Percentiles rank a stretch among this genome's conserved stretches.
Conservation (phyloP, 2,888 invertebrate genomes). For the Drepana falcataria region DNA sequence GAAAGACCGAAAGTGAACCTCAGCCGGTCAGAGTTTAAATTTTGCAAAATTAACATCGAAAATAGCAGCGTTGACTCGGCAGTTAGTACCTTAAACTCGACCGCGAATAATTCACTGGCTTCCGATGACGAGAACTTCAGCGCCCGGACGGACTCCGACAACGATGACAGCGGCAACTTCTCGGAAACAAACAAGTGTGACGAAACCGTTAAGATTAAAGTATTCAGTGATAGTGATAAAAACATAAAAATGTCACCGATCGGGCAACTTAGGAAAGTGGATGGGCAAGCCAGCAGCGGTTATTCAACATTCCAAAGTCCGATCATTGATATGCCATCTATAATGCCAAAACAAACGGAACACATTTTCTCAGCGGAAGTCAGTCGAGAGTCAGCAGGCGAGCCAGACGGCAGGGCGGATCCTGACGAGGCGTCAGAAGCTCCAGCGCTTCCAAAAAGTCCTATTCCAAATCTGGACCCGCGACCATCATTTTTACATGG, state of each 20-base stretch:
- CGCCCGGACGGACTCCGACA: constrained; percentile 79
- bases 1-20: constrained; percentile 83
- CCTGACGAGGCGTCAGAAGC: constrained; percentile 85
- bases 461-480: constrained; percentile 80
- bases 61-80: constrained; percentile 72
- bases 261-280: constrained; percentile 63
- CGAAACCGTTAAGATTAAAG: constrained; percentile 73
- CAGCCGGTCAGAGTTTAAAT: constrained; percentile 72
- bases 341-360: constrained; percentile 63
- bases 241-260: constrained; percentile 66
- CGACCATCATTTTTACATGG: constrained; percentile 86
- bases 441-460: constrained; percentile 84
- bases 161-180: constrained; percentile 76
- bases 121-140: constrained; percentile 75
- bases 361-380: constrained; percentile 75
- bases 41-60: constrained; percentile 75
- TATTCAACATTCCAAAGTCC: constrained; percentile 73
- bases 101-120: constrained; percentile 71
- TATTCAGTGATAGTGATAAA: constrained; percentile 68
- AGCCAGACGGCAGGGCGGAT: constrained; percentile 92
- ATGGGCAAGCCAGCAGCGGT: constrained; percentile 62
- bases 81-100: constrained; percentile 78
- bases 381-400: constrained; percentile 88
- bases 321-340: constrained; percentile 69
- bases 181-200: constrained; percentile 70